These are phyloP conservation scores for Notolabrus celidotus DNA, from an alignment of 2,797 vertebrate species.

Conservation along the genomic window DNA sequence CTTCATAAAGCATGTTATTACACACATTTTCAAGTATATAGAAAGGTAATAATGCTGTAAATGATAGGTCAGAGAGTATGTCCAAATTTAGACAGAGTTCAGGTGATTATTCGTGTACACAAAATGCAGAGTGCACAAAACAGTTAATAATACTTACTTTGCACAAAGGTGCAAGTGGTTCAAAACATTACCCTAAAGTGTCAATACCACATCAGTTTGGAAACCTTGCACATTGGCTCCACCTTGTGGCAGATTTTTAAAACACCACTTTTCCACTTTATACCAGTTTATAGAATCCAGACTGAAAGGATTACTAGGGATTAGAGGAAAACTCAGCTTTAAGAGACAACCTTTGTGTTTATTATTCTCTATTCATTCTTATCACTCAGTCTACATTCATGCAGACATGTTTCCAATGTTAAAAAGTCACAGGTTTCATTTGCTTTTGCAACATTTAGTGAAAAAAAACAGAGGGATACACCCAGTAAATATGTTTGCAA, in stretches of 20 bases:
- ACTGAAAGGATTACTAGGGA: neutral
- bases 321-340: neutral
- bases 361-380: neutral
- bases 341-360: neutral
- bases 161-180: too few relatives aligned
- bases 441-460: neutral
- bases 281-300: neutral
- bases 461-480: neutral
- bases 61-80: neutral
- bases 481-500: neutral
- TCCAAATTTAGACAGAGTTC: neutral
- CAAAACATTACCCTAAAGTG: neutral
- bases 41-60: neutral
- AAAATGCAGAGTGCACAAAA: neutral
- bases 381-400: neutral
- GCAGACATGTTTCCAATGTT: neutral
- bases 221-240: neutral
- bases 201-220: neutral
- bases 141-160: neutral
- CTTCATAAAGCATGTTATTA: neutral
- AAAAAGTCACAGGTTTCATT: neutral
- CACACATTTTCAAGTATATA: too few relatives aligned
- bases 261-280: too few relatives aligned
- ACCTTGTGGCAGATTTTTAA: neutral
- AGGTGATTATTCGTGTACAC: neutral